phyloP scores from a whole-genome alignment of 2,113 vertebrate species.

The Eonycteris spelaea region DNA sequence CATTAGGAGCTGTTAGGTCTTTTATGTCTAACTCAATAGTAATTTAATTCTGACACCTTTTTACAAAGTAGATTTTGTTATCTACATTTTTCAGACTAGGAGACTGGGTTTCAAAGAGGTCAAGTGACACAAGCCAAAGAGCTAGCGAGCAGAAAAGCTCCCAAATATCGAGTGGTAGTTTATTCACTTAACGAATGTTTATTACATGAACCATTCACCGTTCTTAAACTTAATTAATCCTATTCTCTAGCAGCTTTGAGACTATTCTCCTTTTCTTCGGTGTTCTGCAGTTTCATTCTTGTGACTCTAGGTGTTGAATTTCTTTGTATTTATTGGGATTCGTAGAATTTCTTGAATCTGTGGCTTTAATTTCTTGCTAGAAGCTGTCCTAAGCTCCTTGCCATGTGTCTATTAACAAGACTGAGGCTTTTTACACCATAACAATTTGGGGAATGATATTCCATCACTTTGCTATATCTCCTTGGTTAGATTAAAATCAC shows the following conservation, averaged over 20 bases:
- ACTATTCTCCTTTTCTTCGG: neutral
- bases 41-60: neutral
- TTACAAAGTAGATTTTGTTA: neutral
- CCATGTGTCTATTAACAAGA: neutral
- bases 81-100: neutral
- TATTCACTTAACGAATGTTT: neutral
- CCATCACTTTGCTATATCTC: neutral
- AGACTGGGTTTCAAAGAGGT: neutral
- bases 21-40: neutral
- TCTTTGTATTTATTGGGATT: neutral
- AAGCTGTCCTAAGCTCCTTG: neutral
- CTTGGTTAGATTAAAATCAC: neutral
- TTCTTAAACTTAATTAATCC: neutral
- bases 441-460: neutral
- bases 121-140: neutral
- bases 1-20: neutral
- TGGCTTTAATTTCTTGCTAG: constrained; percentile 13
- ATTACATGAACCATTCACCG: neutral
- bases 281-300: neutral
- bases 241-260: neutral
- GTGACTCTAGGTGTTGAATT: neutral
- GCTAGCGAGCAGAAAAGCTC: neutral
- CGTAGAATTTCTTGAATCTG: neutral
- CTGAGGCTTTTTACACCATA: neutral
- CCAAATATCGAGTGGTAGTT: neutral